These are phyloP conservation scores for Agrenia bidenticulata DNA, from an alignment of 2,888 invertebrate species.

Conservation along the genomic window DNA sequence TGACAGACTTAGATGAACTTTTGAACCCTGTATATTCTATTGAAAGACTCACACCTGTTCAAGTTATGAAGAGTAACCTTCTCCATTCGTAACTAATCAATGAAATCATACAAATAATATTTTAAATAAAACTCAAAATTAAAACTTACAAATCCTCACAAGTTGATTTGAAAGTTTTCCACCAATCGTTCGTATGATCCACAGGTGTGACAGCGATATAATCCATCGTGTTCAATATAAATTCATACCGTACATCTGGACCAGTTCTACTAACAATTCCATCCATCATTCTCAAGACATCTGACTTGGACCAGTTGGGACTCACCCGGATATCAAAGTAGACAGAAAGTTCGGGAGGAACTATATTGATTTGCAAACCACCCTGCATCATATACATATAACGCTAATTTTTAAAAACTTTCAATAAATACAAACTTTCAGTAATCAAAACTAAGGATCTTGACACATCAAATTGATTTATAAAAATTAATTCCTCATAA, in stretches of 20 bases:
- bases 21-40: no score
- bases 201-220: constrained; percentile 65
- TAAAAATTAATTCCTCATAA: constrained; percentile 65
- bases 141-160: constrained; percentile 36
- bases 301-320: constrained; percentile 63
- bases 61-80: no score
- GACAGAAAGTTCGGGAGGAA: constrained; percentile 76
- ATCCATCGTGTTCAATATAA: constrained; percentile 64
- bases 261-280: constrained; percentile 71
- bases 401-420: neutral
- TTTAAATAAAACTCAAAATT: neutral
- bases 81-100: no score
- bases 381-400: constrained; percentile 59
- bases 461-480: neutral
- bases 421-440: no score
- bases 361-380: constrained; percentile 86
- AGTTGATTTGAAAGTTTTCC: constrained; percentile 71
- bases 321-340: constrained; percentile 74
- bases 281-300: constrained; percentile 60
- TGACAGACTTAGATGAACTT: no score
- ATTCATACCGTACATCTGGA: constrained; percentile 66
- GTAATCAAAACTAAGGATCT: no score
- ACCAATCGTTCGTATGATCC: constrained; percentile 68
- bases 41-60: no score
- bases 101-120: neutral